Evolutionary conservation across 1,140 invertebrate species (phyloP), one percentile per base, ranked within the genome.

Genomic region (Micrasema longulum): DNA sequence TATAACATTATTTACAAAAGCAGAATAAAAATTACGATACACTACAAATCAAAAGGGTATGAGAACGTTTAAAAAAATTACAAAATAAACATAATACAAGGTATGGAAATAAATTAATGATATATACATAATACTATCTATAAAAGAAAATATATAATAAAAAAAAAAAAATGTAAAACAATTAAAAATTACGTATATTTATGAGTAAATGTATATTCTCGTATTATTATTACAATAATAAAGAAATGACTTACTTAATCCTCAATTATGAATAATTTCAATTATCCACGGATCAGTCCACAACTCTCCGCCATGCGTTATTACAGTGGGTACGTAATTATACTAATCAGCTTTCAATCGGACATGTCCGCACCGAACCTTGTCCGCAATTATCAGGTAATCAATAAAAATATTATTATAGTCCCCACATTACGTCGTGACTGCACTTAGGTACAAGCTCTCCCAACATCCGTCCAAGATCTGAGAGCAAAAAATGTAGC

Each of bases 341-440:
- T 64, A 63, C 41, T 63, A n/a, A 47, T 64, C 43, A 26, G 22
- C 20, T 23, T 63, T 64, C 60, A 47, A 31, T 48, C 18, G 14
- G 60, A 22, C 26, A 5, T 18, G 35, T 36, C 35, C 35, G 53
- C 9, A 31, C 12, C 2, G 35, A n/a, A n/a, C 35, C 10, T 9
- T 12, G 35, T 26, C 43, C 60, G n/a, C 60, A 64, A 64, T 64
- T 64, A 64, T 64, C 60, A 20, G 43, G 23, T 64, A 64, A 64
- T 64, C 60, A 64, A 64, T 64, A 47, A 45, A 64, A 64, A 47
- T 47, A 48, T 31, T 47, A 45, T 45, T 48, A 45, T 20, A 10
- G 38, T 47, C 10, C 43, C 60, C 60, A 12, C 20, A 36, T 31
- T 31, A 31, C 26, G 26, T 64, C 60, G 60, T 64, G 60, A 64